phyloP scores from a whole-genome alignment of 37 sponge, comb jelly and placozoan species.

The Spongia lamella region DNA sequence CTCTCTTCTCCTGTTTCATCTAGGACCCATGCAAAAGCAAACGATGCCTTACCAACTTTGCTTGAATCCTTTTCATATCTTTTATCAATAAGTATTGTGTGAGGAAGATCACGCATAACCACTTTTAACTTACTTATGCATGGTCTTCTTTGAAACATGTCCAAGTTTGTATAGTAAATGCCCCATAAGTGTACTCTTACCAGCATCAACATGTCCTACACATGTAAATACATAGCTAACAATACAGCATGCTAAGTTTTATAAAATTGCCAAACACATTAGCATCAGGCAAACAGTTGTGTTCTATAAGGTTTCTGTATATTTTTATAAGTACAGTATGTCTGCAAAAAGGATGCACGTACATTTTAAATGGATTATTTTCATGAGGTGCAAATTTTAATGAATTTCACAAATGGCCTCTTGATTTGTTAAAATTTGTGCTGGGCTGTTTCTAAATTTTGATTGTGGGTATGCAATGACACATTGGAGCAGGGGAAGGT shows the following conservation, averaged over 20 bases:
- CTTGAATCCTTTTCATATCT: conserved; percentile 82
- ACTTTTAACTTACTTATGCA: conserved; percentile 84
- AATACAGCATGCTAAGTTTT: neutral
- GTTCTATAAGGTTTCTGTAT: too few species aligned
- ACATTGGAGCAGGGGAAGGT: too few species aligned
- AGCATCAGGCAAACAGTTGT: too few species aligned
- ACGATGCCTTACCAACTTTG: conserved; percentile 92
- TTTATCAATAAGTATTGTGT: neutral
- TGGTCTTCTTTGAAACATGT: conserved; percentile 77
- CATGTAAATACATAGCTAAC: neutral
- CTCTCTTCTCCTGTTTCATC: conserved; percentile 99
- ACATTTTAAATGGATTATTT: too few species aligned
- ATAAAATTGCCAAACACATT: too few species aligned
- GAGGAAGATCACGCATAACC: neutral
- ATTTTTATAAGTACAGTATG: too few species aligned
- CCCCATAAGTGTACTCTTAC: conserved; percentile 99
- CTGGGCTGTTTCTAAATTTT: too few species aligned
- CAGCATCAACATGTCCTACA: conserved; percentile 98
- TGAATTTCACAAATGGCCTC: too few species aligned
- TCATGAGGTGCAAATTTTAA: too few species aligned
- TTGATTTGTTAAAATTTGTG: too few species aligned
- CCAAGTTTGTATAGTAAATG: conserved; percentile 90
- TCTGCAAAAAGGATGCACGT: too few species aligned
- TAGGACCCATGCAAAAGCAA: conserved; percentile 98
- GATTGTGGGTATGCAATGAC: too few species aligned